Base-by-base conservation (phyloP, 1,140 invertebrate species). In the Eciton burchellii region DNA sequence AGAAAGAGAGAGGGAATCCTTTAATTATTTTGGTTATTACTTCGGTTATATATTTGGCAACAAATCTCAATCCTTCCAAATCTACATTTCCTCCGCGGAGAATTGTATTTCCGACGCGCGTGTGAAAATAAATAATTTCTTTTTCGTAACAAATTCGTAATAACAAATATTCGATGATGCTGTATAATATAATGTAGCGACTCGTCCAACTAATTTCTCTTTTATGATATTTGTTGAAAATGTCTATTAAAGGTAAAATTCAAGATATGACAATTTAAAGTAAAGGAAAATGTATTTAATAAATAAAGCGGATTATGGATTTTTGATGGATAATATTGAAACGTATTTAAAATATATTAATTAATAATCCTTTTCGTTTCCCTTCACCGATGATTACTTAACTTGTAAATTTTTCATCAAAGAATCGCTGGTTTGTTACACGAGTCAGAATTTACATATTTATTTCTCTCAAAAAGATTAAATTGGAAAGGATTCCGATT, bases 11-110 rank as follows among this genome's bases (percentile, higher is more conserved):
- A 19, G 0, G 62, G 41, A 12, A 24, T 60, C 14, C 11, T 49
- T 74, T 47, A n/a, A 47, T 62, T 62, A 74, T 62, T 9, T 4
- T 14, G 12, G 8, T 62, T 62, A 60, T 74, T 74, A 74, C 60
- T 11, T 74, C 41, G 19, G 14, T 4, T 63, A 41, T 63, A 35
- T 49, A 62, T 11, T 60, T 62, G 6, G 12, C 0, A 45, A 45
- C 21, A 47, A 73, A 29, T 47, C 1, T 74, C 47, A 71, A 72
- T 62, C 57, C 35, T 35, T 21, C 35, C 63, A 52, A 74, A 63
- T 35, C n/a, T 29, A 5, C 19, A 49, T 14, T 35, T 74, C 49
- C 62, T 62, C 9, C 47, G 24, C 26, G 26, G 8, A 8, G 29
- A 47, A 4, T 24, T 41, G 41, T 12, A 73, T 35, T 43, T 60